Evolutionary conservation across 1,140 invertebrate genomes (phyloP), one percentile per base, ranked within the genome.

Genomic region (Zaprionus kolodkinae): DNA sequence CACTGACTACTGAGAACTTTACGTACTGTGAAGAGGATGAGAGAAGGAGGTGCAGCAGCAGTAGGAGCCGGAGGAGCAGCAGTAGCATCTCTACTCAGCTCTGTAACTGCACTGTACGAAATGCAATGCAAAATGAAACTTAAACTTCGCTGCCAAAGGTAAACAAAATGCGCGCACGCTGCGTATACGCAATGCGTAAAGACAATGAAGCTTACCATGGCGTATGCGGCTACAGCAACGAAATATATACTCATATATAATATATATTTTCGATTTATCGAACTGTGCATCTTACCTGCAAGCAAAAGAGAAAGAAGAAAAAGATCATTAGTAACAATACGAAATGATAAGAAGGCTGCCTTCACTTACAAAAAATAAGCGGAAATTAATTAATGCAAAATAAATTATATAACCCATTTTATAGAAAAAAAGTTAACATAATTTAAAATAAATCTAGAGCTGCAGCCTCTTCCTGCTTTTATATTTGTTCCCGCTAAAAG

Each of bases 1-100:
- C 84, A 88, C 85, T 78, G 81, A 85, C 85, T 88, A 85, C 85
- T 87, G 85, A 87, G 85, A 87, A 87, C 74, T 87, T 87, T 87
- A 87, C 84, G 84, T 88, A 87, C 84, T 87, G 85, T 87, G 84
- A 84, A 80, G 84, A 66, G 72, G n/a, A 45, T 15, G 40, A 65
- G 9, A 27, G 54, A 50, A 33, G 5, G n/a, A 15, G 43, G 25
- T 12, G 59, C 10, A 30, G 43, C 27, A n/a, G n/a, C n/a, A n/a
- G n/a, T n/a, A n/a, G n/a, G 17, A 17, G 21, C 21, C 1, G 21
- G 21, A 21, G 27, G 12, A 48, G 27, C 55, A 61, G 33, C 25
- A 27, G n/a, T 3, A 38, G 10, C 35, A 12, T 21, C 21, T 21
- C 17, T 25, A 13, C 35, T 38, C 40, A 45, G 15, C n/a, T 45